These are phyloP conservation scores for Spatula clypeata DNA, from an alignment of 2,797 vertebrate species.

Conservation along the genomic window DNA sequence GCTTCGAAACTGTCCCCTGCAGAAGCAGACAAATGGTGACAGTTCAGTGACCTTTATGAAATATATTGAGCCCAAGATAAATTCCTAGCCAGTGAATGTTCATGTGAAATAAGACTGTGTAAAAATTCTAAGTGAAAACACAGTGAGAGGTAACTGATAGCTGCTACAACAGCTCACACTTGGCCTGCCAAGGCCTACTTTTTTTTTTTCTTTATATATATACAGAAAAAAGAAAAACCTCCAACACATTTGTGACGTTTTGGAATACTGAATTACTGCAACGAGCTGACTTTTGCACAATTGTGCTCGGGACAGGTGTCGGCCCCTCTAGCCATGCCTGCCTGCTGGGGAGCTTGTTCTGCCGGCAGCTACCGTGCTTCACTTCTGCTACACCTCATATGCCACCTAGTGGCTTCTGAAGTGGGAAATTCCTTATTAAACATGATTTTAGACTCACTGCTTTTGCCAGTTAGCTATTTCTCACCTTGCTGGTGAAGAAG, in stretches of 20 bases:
- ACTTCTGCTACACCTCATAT: slow-evolving; percentile 57
- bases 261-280: rapidly evolving
- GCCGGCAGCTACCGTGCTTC: rapidly evolving
- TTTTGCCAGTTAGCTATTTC: rapidly evolving
- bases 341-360: rapidly evolving
- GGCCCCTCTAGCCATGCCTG: background rate
- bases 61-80: background rate
- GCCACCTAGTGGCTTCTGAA: slow-evolving; percentile 78
- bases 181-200: background rate
- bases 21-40: background rate
- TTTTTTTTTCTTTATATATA: no score
- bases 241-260: background rate
- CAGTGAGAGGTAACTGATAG: background rate
- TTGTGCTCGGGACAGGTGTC: rapidly evolving
- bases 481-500: background rate
- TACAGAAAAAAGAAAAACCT: no score
- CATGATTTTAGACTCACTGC: rapidly evolving
- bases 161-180: background rate
- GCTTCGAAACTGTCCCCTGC: background rate
- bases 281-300: rapidly evolving
- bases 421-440: background rate
- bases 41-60: background rate
- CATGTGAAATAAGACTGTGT: background rate
- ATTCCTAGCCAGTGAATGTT: background rate
- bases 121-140: background rate